phyloP scores from a whole-genome alignment of 2,113 vertebrate species.

The Calidris pygmaea region DNA sequence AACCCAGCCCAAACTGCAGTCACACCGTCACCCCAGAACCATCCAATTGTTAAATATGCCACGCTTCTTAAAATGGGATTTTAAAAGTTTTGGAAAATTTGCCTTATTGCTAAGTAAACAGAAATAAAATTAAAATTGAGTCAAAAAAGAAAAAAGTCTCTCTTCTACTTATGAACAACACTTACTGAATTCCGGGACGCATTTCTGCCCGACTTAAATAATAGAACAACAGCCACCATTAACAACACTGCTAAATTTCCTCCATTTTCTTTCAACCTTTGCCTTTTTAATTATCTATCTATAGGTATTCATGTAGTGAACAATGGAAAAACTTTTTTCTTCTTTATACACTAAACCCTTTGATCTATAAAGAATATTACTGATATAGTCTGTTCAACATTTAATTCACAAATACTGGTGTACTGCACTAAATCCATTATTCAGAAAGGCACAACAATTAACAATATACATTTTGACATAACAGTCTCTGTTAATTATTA shows the following conservation, averaged over 20 bases:
- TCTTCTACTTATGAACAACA: background rate
- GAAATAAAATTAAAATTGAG: background rate
- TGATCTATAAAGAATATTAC: slow-evolving; percentile 33
- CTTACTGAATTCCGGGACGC: background rate
- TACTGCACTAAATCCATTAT: slow-evolving; percentile 40
- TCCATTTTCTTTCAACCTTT: background rate
- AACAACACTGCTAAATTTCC: background rate
- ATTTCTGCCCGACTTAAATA: background rate
- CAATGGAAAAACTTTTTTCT: background rate
- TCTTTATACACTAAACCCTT: background rate
- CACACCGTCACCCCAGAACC: background rate
- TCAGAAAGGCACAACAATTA: slow-evolving; percentile 67
- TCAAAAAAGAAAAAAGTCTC: rapidly evolving
- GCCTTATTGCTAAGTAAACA: background rate
- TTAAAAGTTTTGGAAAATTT: background rate
- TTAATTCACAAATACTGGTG: slow-evolving; percentile 12
- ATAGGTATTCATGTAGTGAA: background rate
- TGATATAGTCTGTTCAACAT: background rate
- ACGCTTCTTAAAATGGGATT: background rate
- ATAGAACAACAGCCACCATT: background rate
- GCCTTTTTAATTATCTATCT: background rate
- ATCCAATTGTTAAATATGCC: rapidly evolving
- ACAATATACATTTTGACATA: slow-evolving; percentile 63
- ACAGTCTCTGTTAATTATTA: slow-evolving; percentile 71
- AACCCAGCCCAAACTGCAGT: background rate